Evolutionary conservation across 2,888 invertebrate genomes (phyloP).

Genomic region (Lathronympha strigana): DNA sequence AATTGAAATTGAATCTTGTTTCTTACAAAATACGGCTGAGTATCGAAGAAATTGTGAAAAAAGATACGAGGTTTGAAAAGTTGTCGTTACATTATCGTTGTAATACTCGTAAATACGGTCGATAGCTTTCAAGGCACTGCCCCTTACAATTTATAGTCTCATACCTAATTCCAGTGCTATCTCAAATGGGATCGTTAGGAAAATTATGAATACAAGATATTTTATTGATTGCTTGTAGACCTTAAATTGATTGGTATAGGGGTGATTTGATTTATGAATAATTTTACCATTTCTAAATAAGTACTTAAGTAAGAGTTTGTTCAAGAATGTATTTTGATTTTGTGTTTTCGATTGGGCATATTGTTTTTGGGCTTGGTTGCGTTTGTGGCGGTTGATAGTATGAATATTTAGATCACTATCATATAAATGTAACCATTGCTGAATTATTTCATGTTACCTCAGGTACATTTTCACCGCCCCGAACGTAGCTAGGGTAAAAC

Average conservation of each 20-base stretch:
- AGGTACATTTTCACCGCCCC: too few species aligned
- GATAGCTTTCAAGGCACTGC: constrained; percentile 38
- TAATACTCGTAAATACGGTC: constrained; percentile 38
- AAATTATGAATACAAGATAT: constrained; percentile 26
- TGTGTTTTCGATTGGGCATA: not conserved
- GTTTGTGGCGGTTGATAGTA: too few species aligned
- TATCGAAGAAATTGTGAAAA: not conserved
- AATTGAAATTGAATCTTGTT: not conserved
- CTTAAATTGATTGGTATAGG: not conserved
- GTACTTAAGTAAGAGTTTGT: constrained; percentile 11
- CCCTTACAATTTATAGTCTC: constrained; percentile 32
- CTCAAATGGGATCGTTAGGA: constrained; percentile 26
- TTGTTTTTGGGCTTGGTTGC: not conserved
- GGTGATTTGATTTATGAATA: not conserved
- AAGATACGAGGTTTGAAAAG: not conserved
- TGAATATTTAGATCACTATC: too few species aligned
- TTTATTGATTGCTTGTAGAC: not conserved
- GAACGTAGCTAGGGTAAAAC: too few species aligned
- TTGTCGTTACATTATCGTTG: constrained; percentile 14
- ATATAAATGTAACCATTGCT: too few species aligned
- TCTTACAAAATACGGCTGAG: not conserved
- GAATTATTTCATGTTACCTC: too few species aligned
- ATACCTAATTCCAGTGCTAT: constrained; percentile 38
- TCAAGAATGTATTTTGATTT: not conserved
- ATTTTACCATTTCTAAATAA: not conserved